Evolutionary conservation across 1,140 invertebrate species (phyloP), one percentile per base, ranked within the genome.

Genomic region (Drosophila teissieri): DNA sequence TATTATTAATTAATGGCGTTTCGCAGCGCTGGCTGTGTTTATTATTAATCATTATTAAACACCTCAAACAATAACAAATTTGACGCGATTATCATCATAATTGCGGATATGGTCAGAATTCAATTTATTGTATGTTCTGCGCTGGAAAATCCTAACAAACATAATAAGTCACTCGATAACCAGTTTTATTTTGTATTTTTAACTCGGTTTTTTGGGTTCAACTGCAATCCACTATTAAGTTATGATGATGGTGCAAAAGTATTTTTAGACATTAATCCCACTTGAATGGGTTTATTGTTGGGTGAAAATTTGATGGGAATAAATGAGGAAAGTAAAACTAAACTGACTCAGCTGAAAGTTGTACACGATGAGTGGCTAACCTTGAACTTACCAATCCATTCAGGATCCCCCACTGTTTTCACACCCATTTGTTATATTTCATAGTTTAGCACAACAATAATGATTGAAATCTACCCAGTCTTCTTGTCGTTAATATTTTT

Each of bases 1-100:
- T 88, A 77, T 80, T 80, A 78, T 84, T 78, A 80, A 89, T 88
- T 89, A 88, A 77, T 83, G 60, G 68, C 40, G 54, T 62, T 80
- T 60, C 48, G 56, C 27, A 19, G 8, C 24, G 31, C 34, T 56
- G 14, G 10, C 39, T 31, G 22, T 31, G 22, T 53, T 53, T 65
- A 57, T 64, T 75, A 44, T 74, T 73, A 62, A 62, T 27, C 53
- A 53, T 76, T 67, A 54, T 74, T 64, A 51, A 67, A 15, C 31
- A 58, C 39, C 42, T 17, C 42, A 10, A 78, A 61, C 57, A 80
- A 62, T 65, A 78, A 68, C 54, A 75, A 67, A 70, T 58, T 53
- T 55, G 42, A 44, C 58, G 62, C 79, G 77, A 85, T 84, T 80
- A 86, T 82, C 56, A 62, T 79, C 74, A 88, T 88, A 89, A 88